Conservation (phyloP, 2,797 vertebrate genomes). For the Diglossa cyanea region DNA sequence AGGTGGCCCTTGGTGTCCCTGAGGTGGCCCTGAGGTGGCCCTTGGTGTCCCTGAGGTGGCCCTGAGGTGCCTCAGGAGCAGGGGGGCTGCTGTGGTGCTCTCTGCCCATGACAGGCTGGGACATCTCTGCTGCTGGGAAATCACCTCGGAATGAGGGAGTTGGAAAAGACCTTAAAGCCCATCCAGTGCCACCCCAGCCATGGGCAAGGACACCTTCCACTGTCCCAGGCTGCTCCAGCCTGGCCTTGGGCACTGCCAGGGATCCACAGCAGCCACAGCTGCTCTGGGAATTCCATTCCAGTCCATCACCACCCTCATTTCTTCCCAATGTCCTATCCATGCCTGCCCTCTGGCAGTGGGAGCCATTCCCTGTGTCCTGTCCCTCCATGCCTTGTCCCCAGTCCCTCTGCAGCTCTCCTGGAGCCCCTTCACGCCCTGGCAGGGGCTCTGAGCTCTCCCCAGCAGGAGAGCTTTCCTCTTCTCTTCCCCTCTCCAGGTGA, state of each 20-base stretch:
- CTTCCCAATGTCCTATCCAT: fast-evolving
- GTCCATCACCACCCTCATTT: fast-evolving
- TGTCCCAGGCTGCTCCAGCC: not conserved
- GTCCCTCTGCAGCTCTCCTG: not conserved
- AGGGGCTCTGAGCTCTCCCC: not conserved
- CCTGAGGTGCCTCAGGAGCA: not conserved
- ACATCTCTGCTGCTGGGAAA: not conserved
- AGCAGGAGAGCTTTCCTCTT: too few relatives aligned
- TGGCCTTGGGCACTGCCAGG: not conserved
- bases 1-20: fast-evolving
- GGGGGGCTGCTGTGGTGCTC: fast-evolving
- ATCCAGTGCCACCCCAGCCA: too few relatives aligned
- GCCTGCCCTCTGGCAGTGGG: not conserved
- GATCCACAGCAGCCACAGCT: not conserved
- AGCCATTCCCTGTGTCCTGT: not conserved
- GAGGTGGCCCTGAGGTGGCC: not conserved
- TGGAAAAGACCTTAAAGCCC: not conserved
- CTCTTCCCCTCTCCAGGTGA: not conserved
- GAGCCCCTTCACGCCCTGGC: fast-evolving
- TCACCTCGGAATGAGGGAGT: fast-evolving
- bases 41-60: fast-evolving
- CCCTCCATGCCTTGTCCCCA: not conserved
- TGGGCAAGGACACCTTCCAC: not conserved
- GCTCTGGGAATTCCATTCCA: not conserved
- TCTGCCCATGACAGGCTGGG: not conserved